Percentiles rank a stretch among this genome's conserved stretches.
Conservation (phyloP, 2,888 invertebrate species). For the Escarpia spicata region DNA sequence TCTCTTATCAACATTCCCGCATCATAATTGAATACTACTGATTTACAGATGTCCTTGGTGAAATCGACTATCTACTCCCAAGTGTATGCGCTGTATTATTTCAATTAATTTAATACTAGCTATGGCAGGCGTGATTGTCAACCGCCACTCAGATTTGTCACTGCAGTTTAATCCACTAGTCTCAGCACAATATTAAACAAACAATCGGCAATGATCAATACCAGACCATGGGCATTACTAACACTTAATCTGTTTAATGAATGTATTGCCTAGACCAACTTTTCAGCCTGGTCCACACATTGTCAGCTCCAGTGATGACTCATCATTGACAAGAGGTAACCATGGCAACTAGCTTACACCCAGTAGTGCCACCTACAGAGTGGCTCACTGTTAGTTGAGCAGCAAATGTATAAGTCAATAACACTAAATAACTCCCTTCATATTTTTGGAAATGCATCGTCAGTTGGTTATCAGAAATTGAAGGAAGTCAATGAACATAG, state of each 20-base stretch:
- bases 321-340: not conserved
- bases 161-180: not conserved
- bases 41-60: not conserved
- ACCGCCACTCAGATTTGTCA: not conserved
- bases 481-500: no score
- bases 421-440: no score
- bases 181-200: not conserved
- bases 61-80: not conserved
- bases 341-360: not conserved
- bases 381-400: no score
- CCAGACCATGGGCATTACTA: not conserved
- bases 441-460: no score
- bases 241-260: not conserved
- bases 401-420: no score
- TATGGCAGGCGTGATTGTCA: not conserved
- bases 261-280: not conserved
- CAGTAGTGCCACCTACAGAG: no score
- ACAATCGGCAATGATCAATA: not conserved
- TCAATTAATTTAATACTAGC: not conserved
- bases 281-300: not conserved
- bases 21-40: constrained; percentile 13
- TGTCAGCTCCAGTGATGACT: not conserved
- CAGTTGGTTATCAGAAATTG: no score
- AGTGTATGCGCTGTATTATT: not conserved
- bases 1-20: constrained; percentile 19